phyloP scores from a whole-genome alignment of 1,140 invertebrate genomes.

The Pararge aegeria region DNA sequence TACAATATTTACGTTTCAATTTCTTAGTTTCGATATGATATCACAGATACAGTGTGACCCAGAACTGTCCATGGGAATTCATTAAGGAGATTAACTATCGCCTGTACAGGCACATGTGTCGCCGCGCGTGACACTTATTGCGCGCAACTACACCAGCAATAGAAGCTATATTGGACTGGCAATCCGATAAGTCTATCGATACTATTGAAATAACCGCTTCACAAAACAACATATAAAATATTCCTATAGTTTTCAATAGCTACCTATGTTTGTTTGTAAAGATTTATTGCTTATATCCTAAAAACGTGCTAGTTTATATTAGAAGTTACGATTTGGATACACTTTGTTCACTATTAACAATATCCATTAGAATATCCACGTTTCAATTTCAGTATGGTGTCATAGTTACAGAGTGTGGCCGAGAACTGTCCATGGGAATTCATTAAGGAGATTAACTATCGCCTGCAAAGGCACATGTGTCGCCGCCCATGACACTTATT shows the following conservation, averaged over 20 bases:
- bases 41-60: constrained; percentile 25
- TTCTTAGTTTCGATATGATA: neutral
- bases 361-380: too few species aligned
- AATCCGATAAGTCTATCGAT: too few species aligned
- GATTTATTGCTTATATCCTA: too few species aligned
- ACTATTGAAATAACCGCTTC: too few species aligned
- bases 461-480: constrained; percentile 22
- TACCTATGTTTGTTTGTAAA: too few species aligned
- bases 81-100: constrained; percentile 29
- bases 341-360: too few species aligned
- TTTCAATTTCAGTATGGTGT: neutral
- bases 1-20: too few species aligned
- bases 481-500: constrained; percentile 25
- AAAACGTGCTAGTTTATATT: too few species aligned
- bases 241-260: too few species aligned
- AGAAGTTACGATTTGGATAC: too few species aligned
- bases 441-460: constrained; percentile 31
- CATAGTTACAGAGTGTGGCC: constrained; percentile 23
- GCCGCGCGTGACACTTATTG: constrained; percentile 26
- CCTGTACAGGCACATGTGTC: constrained; percentile 23
- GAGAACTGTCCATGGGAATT: constrained; percentile 28
- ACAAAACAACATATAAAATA: too few species aligned
- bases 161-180: too few species aligned
- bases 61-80: constrained; percentile 28
- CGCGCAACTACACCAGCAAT: constrained; percentile 15